phyloP scores from a whole-genome alignment of 2,797 vertebrate genomes.

The Pelochelys cantorii region DNA sequence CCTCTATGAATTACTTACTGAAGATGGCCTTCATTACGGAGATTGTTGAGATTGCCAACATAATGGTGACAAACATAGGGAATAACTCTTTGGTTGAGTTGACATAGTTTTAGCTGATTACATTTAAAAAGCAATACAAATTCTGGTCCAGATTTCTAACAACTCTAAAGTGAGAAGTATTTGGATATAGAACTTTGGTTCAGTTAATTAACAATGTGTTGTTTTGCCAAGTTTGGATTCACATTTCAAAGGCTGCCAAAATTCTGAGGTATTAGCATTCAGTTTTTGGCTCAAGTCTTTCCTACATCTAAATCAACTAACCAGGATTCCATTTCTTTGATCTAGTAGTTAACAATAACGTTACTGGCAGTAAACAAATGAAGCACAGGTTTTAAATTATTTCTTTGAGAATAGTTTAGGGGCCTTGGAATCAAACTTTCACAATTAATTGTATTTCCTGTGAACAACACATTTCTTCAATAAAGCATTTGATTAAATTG shows the following conservation, averaged over 20 bases:
- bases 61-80: not conserved
- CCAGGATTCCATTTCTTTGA: not conserved
- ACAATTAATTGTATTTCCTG: not conserved
- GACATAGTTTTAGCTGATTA: not conserved
- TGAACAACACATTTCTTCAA: not conserved
- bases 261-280: not conserved
- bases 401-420: not conserved
- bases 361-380: not conserved
- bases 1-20: not conserved
- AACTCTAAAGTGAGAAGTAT: not conserved
- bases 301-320: not conserved
- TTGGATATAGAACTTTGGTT: not conserved
- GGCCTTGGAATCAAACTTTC: not conserved
- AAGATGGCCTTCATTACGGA: not conserved
- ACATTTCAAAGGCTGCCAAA: not conserved
- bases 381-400: not conserved
- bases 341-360: not conserved
- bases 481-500: not conserved
- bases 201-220: not conserved
- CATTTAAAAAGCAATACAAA: not conserved
- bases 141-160: not conserved
- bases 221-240: not conserved
- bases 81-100: not conserved
- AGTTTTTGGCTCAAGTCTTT: not conserved
- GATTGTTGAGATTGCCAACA: not conserved